phyloP scores from a whole-genome alignment of 2,888 invertebrate species.

The Monoplex corrugatus region DNA sequence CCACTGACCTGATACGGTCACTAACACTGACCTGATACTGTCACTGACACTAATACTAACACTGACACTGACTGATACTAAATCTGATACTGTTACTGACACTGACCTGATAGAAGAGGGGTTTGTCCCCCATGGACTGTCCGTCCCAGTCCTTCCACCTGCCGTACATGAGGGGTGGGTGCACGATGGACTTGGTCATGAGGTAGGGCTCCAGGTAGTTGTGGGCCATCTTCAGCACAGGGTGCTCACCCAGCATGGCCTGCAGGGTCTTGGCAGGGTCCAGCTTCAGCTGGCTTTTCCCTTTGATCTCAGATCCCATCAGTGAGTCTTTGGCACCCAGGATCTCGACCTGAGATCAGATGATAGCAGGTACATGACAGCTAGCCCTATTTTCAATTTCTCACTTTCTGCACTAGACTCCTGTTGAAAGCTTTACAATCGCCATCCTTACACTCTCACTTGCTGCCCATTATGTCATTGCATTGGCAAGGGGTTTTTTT shows the following conservation, averaged over 20 bases:
- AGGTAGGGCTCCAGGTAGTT: constrained; percentile 41
- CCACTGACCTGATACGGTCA: no score
- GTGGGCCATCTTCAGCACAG: constrained; percentile 42
- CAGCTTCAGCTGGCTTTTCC: constrained; percentile 16
- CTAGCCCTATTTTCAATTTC: no score
- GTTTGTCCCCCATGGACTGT: constrained; percentile 29
- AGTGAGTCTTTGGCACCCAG: constrained; percentile 38
- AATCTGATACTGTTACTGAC: no score
- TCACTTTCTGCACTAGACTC: no score
- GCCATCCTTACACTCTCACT: no score
- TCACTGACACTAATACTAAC: no score
- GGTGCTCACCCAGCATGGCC: constrained; percentile 39
- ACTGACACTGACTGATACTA: no score
- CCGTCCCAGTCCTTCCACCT: constrained; percentile 44
- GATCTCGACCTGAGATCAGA: constrained; percentile 12
- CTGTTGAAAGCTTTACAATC: no score
- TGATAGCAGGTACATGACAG: no score
- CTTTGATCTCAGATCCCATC: not conserved
- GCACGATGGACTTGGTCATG: constrained; percentile 47
- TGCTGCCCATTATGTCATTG: no score
- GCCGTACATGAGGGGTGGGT: constrained; percentile 39
- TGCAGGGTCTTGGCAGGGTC: constrained; percentile 34
- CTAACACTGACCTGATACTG: no score
- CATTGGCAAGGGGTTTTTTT: no score
- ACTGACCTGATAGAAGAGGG: constrained; percentile 45